Evolutionary conservation across 37 sponge, comb jelly and placozoan genomes (phyloP), one percentile per base, ranked within the genome.

Genomic region (Theonella swinhoei): DNA sequence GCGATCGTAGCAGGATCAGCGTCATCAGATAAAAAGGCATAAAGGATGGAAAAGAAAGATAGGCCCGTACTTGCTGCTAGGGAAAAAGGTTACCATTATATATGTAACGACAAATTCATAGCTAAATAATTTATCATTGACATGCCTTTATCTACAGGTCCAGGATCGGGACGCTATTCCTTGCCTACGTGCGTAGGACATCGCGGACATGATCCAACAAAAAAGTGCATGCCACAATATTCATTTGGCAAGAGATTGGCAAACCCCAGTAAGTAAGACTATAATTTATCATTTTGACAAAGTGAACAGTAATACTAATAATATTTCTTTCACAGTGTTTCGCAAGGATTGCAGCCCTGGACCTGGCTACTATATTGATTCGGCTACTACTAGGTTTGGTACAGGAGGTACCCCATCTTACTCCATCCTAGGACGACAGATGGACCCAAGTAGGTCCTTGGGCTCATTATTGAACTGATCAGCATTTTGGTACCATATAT

Each of bases 31-130:
- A n/a, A n/a, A n/a, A n/a, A n/a, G n/a, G n/a, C n/a, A n/a, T n/a
- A n/a, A n/a, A n/a, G n/a, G n/a, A n/a, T n/a, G n/a, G 69, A 67
- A 47, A 68, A 37, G 19, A 47, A 68, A 39, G 62, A 78, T 9
- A 82, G 47, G 26, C 90, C 94, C 1, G 80, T 90, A 19, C 94
- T 97, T 28, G 93, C 93, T 39, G 98, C 98, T 7, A 83, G 85
- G 37, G 98, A 97, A 47, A 92, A 92, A 86, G 97, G 97, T 96
- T n/a, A n/a, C n/a, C n/a, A n/a, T n/a, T n/a, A n/a, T n/a, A n/a
- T n/a, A n/a, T n/a, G n/a, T n/a, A n/a, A n/a, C n/a, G n/a, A n/a
- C n/a, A n/a, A n/a, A n/a, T n/a, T n/a, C n/a, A n/a, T n/a, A n/a
- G n/a, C n/a, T n/a, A n/a, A n/a, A n/a, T n/a, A n/a, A n/a, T n/a